Evolutionary conservation across 2,888 invertebrate genomes (phyloP).

Genomic region (Epistrophe eligans): DNA sequence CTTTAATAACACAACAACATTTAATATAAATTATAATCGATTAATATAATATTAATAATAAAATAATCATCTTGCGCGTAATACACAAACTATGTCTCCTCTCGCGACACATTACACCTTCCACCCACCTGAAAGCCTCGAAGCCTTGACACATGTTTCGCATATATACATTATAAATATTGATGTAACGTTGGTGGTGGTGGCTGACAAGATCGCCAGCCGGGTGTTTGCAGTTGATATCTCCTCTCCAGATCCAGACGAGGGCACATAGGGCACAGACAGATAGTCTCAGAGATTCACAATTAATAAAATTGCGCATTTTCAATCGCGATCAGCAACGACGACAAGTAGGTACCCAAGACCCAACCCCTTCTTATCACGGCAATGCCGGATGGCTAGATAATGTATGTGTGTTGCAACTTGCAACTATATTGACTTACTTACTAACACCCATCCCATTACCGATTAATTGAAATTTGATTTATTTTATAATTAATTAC

Average conservation of each 20-base stretch:
- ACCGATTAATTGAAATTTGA: conserved; percentile 69
- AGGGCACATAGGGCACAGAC: conserved; percentile 52
- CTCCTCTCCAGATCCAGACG: conserved; percentile 31
- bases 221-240: conserved; percentile 31
- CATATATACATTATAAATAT: background rate
- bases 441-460: conserved; percentile 10
- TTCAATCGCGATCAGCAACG: conserved; percentile 7
- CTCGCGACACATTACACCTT: background rate
- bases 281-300: conserved; percentile 53
- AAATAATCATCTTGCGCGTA: conserved; percentile 27
- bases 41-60: conserved; percentile 27
- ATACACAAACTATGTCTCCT: background rate
- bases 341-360: conserved; percentile 1
- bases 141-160: conserved; percentile 2
- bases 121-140: conserved; percentile 4
- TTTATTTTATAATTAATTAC: conserved; percentile 68
- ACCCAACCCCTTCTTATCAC: conserved; percentile 17
- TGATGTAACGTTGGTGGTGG: conserved; percentile 14
- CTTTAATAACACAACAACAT: conserved; percentile 34
- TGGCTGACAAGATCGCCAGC: conserved; percentile 33
- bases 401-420: conserved; percentile 3
- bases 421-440: conserved; percentile 22
- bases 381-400: background rate
- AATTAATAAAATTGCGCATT: conserved; percentile 57
- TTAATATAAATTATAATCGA: conserved; percentile 37